Base-by-base conservation (phyloP, 2,888 invertebrate genomes). In the Conops quadrifasciatus region DNA sequence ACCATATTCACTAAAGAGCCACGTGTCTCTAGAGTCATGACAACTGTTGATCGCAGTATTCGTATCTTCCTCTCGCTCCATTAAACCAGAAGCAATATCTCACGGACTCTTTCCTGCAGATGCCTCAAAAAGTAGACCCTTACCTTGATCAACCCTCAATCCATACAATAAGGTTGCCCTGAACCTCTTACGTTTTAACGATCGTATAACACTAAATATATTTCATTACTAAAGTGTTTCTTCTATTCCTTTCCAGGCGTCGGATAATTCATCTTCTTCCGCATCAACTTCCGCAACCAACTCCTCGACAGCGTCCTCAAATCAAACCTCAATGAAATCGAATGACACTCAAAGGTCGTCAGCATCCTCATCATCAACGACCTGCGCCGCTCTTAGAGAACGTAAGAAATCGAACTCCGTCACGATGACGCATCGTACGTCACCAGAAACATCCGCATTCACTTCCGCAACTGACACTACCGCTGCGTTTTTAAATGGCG, bases 261-360 rank as follows among this genome's bases (percentile, higher is more conserved):
- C 82, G 69, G 82, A 83, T 75, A 80, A 82, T 72, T 82, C 82
- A 59, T 81, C 77, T 67, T 82, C 80, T 67, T 79, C 77, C 66
- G 75, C 75, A 49, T 76, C 78, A 30, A 72, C 77, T 15, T 67
- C 73, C 26, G 72, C 74, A 67, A 73, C 76, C 56, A 67, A 69
- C 26, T 70, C 72, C n/a, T 72, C 72, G 36, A 62, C 71, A 60
- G 65, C 72, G 1, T 63, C 70, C 21, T 66, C 71, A 24, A 59
- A 30, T 21, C 47, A 60, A 26, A 67, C 64, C 28, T 78, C 80
- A 53, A 71, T 62, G 15, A 80, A 82, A 73, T 78, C 80, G 58
- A 78, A 77, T 71, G 81, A 82, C 70, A 75, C 81, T 45, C 80
- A 83, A 58, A 82, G 80, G 19, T 78, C 80, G 69, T 81, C 80